Conservation (phyloP, 2,888 invertebrate species). For the Eulithis testata region DNA sequence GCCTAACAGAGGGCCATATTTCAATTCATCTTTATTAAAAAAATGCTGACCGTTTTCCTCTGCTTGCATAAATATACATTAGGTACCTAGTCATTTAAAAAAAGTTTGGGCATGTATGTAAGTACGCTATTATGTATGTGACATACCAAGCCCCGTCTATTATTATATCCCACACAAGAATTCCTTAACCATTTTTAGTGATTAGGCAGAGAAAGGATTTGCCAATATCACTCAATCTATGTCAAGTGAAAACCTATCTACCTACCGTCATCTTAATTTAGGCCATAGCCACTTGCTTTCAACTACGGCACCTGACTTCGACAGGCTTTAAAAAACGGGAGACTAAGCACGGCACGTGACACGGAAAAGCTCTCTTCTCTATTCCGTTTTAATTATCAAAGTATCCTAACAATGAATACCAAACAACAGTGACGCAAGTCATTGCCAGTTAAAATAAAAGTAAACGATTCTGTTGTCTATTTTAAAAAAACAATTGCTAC, state of each 20-base stretch:
- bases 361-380: background rate
- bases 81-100: too few relatives aligned
- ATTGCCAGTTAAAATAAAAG: background rate
- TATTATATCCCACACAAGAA: too few relatives aligned
- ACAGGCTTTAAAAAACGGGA: constrained; percentile 7
- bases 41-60: background rate
- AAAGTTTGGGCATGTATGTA: too few relatives aligned
- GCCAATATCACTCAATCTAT: background rate
- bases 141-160: too few relatives aligned
- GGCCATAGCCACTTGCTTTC: constrained; percentile 28
- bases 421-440: background rate
- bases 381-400: background rate
- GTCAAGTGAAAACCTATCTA: constrained; percentile 9
- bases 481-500: constrained; percentile 10
- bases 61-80: background rate
- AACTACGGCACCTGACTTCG: constrained; percentile 15
- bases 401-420: background rate
- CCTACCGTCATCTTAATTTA: constrained; percentile 20
- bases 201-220: too few relatives aligned
- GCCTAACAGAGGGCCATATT: background rate
- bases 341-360: constrained; percentile 7
- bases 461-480: constrained; percentile 2
- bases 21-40: constrained; percentile 4
- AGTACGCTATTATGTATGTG: too few relatives aligned
- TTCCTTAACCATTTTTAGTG: too few relatives aligned